phyloP scores from a whole-genome alignment of 2,113 vertebrate genomes.

The Orientallactaga bullata region DNA sequence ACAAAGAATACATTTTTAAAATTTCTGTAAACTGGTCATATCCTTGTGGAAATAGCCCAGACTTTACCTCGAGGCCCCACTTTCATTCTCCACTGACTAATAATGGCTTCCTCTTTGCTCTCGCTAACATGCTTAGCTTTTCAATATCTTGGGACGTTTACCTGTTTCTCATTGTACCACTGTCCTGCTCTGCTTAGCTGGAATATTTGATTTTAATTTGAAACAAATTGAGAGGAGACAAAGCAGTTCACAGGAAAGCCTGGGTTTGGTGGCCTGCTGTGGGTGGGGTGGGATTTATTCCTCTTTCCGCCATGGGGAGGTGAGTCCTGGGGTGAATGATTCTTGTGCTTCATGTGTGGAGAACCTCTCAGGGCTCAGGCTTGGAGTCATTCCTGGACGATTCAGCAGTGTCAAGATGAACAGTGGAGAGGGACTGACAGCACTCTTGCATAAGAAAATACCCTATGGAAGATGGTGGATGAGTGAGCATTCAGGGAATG shows the following conservation, averaged over 20 bases:
- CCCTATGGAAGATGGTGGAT: neutral
- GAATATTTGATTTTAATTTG: neutral
- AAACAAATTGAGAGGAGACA: constrained; percentile 35
- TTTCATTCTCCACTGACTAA: constrained; percentile 12
- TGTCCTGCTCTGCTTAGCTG: neutral
- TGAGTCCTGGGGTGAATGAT: neutral
- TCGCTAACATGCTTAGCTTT: neutral
- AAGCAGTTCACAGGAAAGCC: neutral
- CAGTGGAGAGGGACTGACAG: neutral
- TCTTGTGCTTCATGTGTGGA: neutral
- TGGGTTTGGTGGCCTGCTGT: neutral
- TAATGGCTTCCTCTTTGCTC: neutral
- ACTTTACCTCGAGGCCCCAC: neutral
- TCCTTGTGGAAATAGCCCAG: neutral
- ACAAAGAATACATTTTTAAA: neutral
- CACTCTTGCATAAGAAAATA: neutral
- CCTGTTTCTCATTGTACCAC: neutral
- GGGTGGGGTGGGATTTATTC: neutral
- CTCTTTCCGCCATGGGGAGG: neutral
- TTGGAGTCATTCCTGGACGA: constrained; percentile 9
- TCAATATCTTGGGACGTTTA: neutral
- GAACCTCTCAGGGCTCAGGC: neutral
- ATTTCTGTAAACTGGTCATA: neutral
- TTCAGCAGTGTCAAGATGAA: neutral
- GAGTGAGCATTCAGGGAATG: neutral